Percentiles rank a stretch among this genome's conserved stretches.
These are phyloP conservation scores for Piaya cayana DNA, from an alignment of 2,113 vertebrate genomes.

Conservation along the genomic window DNA sequence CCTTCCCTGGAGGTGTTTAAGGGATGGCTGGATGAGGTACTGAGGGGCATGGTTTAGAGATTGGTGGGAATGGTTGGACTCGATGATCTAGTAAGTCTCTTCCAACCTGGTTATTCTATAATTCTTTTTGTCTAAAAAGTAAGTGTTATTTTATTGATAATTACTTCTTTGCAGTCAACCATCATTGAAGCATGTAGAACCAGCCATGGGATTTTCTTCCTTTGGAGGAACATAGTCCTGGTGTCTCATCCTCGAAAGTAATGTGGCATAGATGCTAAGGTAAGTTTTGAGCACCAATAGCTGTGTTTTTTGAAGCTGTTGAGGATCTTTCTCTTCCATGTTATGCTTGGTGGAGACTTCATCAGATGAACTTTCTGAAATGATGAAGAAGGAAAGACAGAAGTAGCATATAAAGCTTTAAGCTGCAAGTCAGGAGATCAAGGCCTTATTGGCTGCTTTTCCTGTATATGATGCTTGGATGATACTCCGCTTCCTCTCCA, in stretches of 20 bases:
- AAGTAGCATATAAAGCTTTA: neutral
- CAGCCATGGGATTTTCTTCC: neutral
- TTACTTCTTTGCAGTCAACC: neutral
- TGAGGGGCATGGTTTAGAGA: no score
- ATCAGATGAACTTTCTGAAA: neutral
- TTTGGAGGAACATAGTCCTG: neutral
- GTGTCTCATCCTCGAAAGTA: neutral
- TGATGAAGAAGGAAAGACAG: neutral
- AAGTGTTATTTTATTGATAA: neutral
- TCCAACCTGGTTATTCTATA: no score
- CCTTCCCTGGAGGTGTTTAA: no score
- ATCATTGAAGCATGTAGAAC: neutral
- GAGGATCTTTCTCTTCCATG: neutral
- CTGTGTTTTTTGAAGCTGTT: neutral
- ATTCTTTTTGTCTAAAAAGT: neutral
- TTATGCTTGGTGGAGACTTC: neutral
- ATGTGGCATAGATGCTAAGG: accelerated
- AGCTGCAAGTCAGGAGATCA: neutral
- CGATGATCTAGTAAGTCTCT: no score
- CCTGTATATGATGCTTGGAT: neutral
- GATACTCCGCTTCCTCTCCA: neutral
- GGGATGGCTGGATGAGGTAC: no score
- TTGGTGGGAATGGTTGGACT: no score
- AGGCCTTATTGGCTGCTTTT: neutral
- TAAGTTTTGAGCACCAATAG: neutral